Evolutionary conservation across 1,140 invertebrate genomes (phyloP), one percentile per base, ranked within the genome.

Genomic region (Hylyphantes graminicola): DNA sequence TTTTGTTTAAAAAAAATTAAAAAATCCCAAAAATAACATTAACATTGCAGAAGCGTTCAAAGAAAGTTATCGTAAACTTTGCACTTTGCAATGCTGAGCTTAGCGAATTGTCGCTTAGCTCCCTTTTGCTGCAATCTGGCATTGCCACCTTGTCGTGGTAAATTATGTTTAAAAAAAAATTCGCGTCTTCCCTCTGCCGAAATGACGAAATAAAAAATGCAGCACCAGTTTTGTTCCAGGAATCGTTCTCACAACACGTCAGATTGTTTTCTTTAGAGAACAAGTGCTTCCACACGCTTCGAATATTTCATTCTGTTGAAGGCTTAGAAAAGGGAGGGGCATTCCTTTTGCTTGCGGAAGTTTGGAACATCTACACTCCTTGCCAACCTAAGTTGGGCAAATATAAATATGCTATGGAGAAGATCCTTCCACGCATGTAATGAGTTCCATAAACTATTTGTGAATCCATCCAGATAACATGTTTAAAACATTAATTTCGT

Each of bases 161-260:
- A 70, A 70, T 70, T 70, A 70, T 70, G 68, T 68, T n/a, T n/a
- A n/a, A 53, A 70, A 70, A 70, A 70, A 70, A 70, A 35, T 2
- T 1, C 35, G 35, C 54, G 68, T 17, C 50, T 51, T 13, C 4
- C 68, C n/a, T n/a, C 68, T 70, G 17, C 68, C 68, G 54, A 70
- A 70, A 70, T 70, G 54, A 70, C 50, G 54, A 70, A 54, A 53
- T n/a, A 70, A 51, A 70, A 70, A 54, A 15, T 51, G 12, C 68
- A 51, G n/a, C 50, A 17, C 68, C 15, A 54, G 68, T 70, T 70
- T 51, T 70, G 50, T 70, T 70, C 68, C 48, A 48, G 68, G 54
- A 70, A 70, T 70, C 48, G 68, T 70, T 70, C 68, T 70, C 68
- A 17, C n/a, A 70, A 54, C 68, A 70, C 68, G 68, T 70, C 68